These are phyloP conservation scores for Sanderia malayensis DNA, from an alignment of 30 jellyfish, hydroid and myxozoan genomes.

Conservation along the genomic window DNA sequence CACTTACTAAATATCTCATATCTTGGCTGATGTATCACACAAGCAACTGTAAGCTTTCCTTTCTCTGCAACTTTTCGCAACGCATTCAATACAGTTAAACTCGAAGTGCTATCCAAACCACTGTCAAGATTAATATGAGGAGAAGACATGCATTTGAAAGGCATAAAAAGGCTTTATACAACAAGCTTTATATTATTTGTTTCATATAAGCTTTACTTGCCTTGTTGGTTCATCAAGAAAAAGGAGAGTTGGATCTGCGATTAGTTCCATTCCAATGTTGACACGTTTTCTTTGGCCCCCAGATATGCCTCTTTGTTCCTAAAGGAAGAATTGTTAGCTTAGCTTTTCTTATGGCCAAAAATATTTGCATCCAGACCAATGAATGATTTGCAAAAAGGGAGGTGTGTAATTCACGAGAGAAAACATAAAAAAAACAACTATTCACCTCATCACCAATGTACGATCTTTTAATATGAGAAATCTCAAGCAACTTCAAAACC, in stretches of 20 bases:
- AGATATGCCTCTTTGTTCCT: constrained; percentile 61
- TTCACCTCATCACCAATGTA: constrained; percentile 50
- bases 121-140: constrained; percentile 5
- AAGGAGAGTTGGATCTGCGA: constrained; percentile 54
- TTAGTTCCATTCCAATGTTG: constrained; percentile 54
- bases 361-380: no score
- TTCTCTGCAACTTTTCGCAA: constrained; percentile 57
- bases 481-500: constrained; percentile 33
- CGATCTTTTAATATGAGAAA: constrained; percentile 36
- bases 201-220: not conserved
- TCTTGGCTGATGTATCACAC: constrained; percentile 69
- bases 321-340: not conserved
- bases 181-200: no score
- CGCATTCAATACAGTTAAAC: constrained; percentile 50
- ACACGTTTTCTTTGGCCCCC: constrained; percentile 65
- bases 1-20: constrained; percentile 57
- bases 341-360: no score
- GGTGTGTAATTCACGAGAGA: no score
- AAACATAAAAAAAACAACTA: no score
- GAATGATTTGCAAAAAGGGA: no score
- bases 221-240: constrained; percentile 73
- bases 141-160: no score
- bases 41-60: constrained; percentile 52
- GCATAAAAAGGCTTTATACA: no score
- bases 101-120: constrained; percentile 70